Evolutionary conservation across 1,140 invertebrate genomes (phyloP).

Genomic region (Gonatopus flavifemur): DNA sequence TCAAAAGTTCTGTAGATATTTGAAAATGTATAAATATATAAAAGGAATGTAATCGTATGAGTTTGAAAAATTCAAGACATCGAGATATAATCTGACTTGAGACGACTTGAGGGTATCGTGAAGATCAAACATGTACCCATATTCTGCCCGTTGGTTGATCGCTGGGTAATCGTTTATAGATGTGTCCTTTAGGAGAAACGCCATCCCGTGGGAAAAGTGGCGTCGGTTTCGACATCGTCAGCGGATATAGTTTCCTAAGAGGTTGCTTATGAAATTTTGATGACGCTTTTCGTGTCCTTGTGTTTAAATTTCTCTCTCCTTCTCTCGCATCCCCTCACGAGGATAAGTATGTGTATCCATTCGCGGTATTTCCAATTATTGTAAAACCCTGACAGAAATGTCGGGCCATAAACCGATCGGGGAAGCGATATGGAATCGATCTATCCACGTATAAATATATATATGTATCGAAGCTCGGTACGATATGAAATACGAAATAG

Average conservation of each 20-base stretch:
- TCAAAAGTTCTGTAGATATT: too few relatives aligned
- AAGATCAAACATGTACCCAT: too few relatives aligned
- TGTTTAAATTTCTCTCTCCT: background rate
- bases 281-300: slow-evolving; percentile 26
- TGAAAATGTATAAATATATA: too few relatives aligned
- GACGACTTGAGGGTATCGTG: too few relatives aligned
- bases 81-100: too few relatives aligned
- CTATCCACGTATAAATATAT: slow-evolving; percentile 17
- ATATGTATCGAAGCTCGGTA: slow-evolving; percentile 2
- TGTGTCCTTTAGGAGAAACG: slow-evolving; percentile 44
- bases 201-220: too few relatives aligned
- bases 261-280: slow-evolving; percentile 57
- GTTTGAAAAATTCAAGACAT: too few relatives aligned
- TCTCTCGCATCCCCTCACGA: background rate
- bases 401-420: slow-evolving; percentile 56
- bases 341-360: slow-evolving; percentile 31
- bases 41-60: too few relatives aligned
- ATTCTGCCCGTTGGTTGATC: too few relatives aligned
- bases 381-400: slow-evolving; percentile 55
- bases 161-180: slow-evolving; percentile 50
- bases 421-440: slow-evolving; percentile 45
- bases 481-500: too few relatives aligned
- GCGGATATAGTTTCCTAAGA: slow-evolving; percentile 57
- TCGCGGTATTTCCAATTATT: slow-evolving; percentile 56
- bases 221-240: slow-evolving; percentile 36